Conservation (phyloP, 2,888 invertebrate genomes). For the Crioceris asparagi region DNA sequence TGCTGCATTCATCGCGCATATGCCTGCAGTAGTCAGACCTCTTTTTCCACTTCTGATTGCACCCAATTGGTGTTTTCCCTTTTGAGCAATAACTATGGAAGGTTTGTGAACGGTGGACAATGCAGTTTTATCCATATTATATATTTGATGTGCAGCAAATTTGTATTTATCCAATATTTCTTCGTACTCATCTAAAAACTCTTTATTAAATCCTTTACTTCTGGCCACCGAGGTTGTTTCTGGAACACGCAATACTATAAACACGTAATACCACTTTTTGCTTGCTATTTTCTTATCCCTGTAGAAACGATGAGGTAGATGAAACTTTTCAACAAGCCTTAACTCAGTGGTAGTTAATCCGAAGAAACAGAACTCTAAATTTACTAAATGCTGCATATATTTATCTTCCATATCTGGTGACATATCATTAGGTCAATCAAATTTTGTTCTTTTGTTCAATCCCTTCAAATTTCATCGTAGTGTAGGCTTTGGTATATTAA, state of each 20-base stretch:
- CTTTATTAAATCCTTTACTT: neutral
- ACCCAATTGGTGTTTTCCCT: neutral
- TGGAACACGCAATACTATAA: neutral
- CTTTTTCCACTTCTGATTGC: neutral
- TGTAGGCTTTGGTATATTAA: neutral
- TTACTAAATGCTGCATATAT: neutral
- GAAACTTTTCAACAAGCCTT: too few relatives aligned
- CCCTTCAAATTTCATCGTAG: neutral
- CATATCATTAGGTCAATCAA: neutral
- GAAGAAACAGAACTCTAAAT: neutral
- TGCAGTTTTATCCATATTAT: neutral
- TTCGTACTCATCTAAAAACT: neutral
- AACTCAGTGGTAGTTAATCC: neutral
- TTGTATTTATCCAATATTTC: neutral
- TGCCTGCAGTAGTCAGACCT: neutral
- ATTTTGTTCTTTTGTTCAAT: too few relatives aligned
- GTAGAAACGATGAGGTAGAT: too few relatives aligned
- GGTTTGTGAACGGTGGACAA: too few relatives aligned
- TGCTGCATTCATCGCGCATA: too few relatives aligned
- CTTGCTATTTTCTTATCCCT: neutral
- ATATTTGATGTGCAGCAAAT: neutral
- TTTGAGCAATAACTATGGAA: neutral
- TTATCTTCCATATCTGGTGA: neutral
- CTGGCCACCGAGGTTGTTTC: neutral
- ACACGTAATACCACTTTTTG: neutral